Conservation (phyloP, 2,888 invertebrate species). For the Atherix ibis region DNA sequence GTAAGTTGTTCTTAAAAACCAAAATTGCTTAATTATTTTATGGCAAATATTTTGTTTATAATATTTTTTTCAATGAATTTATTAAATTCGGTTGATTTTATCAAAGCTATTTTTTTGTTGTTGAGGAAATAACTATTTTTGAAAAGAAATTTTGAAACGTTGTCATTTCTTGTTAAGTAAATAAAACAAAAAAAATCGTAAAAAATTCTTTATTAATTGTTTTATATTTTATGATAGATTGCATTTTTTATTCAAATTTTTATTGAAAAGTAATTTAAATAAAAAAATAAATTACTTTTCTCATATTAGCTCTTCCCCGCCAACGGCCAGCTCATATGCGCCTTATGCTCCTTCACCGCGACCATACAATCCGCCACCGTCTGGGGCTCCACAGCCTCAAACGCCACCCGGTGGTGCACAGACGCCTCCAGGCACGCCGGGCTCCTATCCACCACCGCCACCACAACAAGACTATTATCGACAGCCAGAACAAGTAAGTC, state of each 20-base stretch:
- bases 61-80: slow-evolving; percentile 7
- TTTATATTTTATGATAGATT: no score
- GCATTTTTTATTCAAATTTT: no score
- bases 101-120: no score
- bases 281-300: no score
- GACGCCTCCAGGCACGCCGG: slow-evolving; percentile 32
- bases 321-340: slow-evolving; percentile 28
- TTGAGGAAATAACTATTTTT: no score
- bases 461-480: slow-evolving; percentile 42
- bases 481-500: slow-evolving; percentile 32
- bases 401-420: slow-evolving; percentile 28
- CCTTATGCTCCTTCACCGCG: slow-evolving; percentile 23
- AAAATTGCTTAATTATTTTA: no score
- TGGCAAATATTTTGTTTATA: no score
- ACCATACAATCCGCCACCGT: slow-evolving; percentile 30
- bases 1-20: slow-evolving; percentile 37
- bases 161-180: not conserved
- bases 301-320: no score
- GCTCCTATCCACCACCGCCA: slow-evolving; percentile 32
- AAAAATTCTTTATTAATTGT: no score
- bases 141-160: slow-evolving; percentile 4
- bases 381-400: slow-evolving; percentile 36
- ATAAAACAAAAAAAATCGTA: not conserved
- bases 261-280: no score
- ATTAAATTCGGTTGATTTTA: no score